Base-by-base conservation (phyloP, 1,140 invertebrate genomes). In the Drosophila triauraria region DNA sequence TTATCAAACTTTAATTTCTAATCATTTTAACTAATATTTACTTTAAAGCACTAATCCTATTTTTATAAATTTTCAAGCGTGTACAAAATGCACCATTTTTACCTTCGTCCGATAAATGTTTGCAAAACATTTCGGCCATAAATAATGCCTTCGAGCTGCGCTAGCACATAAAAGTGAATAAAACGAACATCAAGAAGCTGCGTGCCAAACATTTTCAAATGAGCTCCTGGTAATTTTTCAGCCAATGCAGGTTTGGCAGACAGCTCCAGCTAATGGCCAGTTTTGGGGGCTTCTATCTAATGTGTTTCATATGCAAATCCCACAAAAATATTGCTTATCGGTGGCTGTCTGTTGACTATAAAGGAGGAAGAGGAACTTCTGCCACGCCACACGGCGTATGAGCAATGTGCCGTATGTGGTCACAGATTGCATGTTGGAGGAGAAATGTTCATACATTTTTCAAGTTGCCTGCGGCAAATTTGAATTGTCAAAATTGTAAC, bases 401-500 rank as follows among this genome's bases (percentile, higher is more conserved):
- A 69, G 81, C 51, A 70, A 82, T 80, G 68, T 67, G 38, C 27
- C 48, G 42, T 82, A 64, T 25, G 46, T 71, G 76, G 30, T 42
- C 42, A 46, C 32, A 59, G 35, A 32, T 50, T 51, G 58, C 58
- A 60, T 60, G 58, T 43, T 44, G 51, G 38, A 15, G 50, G 61
- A 30, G 27, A 57, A 40, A 62, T 63, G 32, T 50, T 20, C 38
- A 53, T 59, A 62, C 48, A 62, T 74, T 61, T 61, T 54, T 51
- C 46, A 25, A 40, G 40, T 48, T 46, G 70, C 83, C 77, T 44
- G 50, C 46, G 69, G 84, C 77, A 75, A 74, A 90, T 88, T 87
- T 80, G 77, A 87, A 87, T 81, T 90, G 80, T 80, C 85, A 90
- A 80, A 87, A 81, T 85, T 90, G 75, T 90, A 90, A 90, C 77